These are phyloP conservation scores for Sepioteuthis lessoniana DNA, from an alignment of 2,888 invertebrate species.

Conservation along the genomic window DNA sequence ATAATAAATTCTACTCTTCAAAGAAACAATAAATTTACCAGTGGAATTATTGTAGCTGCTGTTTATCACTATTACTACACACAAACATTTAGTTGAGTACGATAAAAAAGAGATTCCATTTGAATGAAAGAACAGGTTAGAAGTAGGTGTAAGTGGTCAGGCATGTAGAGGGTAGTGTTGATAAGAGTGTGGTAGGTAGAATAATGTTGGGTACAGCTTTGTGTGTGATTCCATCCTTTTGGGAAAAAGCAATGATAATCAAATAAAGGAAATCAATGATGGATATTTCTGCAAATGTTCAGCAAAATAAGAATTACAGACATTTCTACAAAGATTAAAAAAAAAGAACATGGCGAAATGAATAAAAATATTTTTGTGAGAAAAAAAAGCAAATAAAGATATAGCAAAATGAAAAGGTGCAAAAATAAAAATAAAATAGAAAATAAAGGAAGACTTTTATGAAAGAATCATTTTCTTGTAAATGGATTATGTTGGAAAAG, in stretches of 20 bases:
- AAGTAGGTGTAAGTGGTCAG: background rate
- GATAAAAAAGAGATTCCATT: too few species aligned
- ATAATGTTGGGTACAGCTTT: background rate
- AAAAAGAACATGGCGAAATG: background rate
- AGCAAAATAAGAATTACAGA: too few species aligned
- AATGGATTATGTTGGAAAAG: constrained; percentile 20
- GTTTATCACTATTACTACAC: background rate
- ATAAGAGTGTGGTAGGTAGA: background rate
- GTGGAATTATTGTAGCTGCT: background rate
- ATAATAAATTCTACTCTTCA: background rate
- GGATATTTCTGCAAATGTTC: constrained; percentile 1
- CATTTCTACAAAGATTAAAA: too few species aligned
- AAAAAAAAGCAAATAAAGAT: background rate
- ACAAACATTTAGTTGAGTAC: too few species aligned
- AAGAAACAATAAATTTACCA: background rate
- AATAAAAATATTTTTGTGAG: background rate
- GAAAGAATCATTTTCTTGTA: background rate
- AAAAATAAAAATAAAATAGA: background rate
- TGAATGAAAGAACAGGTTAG: background rate
- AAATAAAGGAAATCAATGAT: background rate
- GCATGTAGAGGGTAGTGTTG: background rate
- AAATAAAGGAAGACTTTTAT: background rate
- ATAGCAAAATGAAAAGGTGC: background rate
- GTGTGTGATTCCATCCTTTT: background rate
- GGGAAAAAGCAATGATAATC: background rate